Evolutionary conservation across 2,113 vertebrate genomes (phyloP).

Genomic region (Tichodroma muraria): DNA sequence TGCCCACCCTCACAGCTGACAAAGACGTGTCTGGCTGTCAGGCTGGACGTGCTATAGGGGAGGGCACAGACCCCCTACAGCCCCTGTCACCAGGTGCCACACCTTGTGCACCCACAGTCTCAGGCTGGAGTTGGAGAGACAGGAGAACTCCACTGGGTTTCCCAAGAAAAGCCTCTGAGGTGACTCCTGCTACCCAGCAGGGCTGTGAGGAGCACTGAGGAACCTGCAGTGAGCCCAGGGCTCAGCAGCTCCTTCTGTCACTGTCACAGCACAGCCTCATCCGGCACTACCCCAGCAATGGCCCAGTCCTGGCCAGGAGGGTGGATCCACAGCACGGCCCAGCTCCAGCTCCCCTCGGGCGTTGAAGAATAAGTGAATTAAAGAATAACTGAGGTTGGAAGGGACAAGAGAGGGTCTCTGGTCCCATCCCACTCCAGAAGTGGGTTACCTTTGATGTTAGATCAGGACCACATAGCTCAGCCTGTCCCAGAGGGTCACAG

Average conservation of each 20-base stretch:
- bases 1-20: rapidly evolving
- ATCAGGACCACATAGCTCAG: not conserved
- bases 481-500: not conserved
- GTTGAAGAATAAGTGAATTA: too few species aligned
- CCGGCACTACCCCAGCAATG: not conserved
- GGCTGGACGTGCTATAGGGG: rapidly evolving
- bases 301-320: not conserved
- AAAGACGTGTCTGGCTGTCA: rapidly evolving
- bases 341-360: not conserved
- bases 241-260: not conserved
- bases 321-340: rapidly evolving
- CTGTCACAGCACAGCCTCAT: not conserved
- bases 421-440: not conserved
- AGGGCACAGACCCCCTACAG: not conserved
- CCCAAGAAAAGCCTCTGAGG: not conserved
- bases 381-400: not conserved
- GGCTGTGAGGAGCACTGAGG: not conserved
- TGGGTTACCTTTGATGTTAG: not conserved
- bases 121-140: not conserved
- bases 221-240: not conserved
- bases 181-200: not conserved
- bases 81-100: not conserved
- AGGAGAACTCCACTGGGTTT: not conserved
- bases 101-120: rapidly evolving
- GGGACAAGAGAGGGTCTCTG: not conserved